Conservation (phyloP, 2,797 vertebrate species). For the Pygocentrus nattereri region DNA sequence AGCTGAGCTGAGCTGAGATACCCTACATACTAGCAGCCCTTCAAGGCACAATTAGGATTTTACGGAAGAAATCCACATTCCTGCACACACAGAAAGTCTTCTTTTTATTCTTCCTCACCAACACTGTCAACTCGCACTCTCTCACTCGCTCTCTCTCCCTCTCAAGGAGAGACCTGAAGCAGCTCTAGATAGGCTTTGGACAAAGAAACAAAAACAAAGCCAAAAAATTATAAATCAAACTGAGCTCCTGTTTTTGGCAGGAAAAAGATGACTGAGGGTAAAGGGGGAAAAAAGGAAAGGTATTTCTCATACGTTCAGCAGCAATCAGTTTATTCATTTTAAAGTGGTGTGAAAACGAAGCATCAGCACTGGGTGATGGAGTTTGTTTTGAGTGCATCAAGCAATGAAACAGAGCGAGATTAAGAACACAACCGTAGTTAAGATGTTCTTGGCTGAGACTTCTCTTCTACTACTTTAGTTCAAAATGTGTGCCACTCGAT, state of each 20-base stretch:
- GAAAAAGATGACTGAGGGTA: conserved; percentile 70
- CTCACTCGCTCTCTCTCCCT: conserved; percentile 42
- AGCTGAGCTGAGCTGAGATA: conserved; percentile 83
- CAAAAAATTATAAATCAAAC: conserved; percentile 73
- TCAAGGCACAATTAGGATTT: conserved; percentile 90
- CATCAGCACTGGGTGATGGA: conserved; percentile 63
- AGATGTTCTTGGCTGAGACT: conserved; percentile 44
- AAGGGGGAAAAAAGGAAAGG: conserved; percentile 64
- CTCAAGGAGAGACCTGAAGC: conserved; percentile 83
- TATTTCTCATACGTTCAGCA: conserved; percentile 72
- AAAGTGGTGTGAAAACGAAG: conserved; percentile 73
- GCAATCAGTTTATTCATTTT: conserved; percentile 79
- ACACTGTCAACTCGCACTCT: conserved; percentile 79
- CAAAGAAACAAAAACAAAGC: conserved; percentile 77
- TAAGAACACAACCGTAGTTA: conserved; percentile 38
- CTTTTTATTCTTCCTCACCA: conserved; percentile 78
- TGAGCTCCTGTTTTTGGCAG: conserved; percentile 76
- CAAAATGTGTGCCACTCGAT: conserved; percentile 20
- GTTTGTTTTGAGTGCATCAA: conserved; percentile 73
- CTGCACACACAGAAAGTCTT: conserved; percentile 84
- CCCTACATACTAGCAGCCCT: conserved; percentile 81
- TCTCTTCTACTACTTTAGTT: conserved; percentile 10
- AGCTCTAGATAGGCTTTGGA: conserved; percentile 80
- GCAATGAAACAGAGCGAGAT: conserved; percentile 31
- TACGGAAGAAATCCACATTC: conserved; percentile 88